phyloP scores from a whole-genome alignment of 1,140 invertebrate genomes.

The Plodia interpunctella region DNA sequence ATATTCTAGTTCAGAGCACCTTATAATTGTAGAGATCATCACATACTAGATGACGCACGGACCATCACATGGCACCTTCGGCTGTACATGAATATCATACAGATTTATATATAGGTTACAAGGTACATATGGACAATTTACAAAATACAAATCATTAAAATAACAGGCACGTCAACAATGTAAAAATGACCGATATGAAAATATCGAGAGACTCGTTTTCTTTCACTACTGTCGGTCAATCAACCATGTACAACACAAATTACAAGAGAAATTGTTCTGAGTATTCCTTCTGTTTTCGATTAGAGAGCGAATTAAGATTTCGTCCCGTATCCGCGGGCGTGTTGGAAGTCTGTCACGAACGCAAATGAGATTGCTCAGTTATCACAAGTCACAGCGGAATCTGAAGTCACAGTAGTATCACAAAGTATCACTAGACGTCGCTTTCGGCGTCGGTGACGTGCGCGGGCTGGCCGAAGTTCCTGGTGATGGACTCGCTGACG shows the following conservation, averaged over 20 bases:
- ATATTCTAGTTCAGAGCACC: slow-evolving; percentile 64
- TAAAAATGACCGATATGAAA: slow-evolving; percentile 7
- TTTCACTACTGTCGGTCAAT: slow-evolving; percentile 4
- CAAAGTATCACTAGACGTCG: slow-evolving; percentile 73
- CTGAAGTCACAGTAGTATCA: slow-evolving; percentile 14
- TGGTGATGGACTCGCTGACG: slow-evolving; percentile 85
- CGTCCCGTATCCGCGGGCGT: slow-evolving; percentile 16
- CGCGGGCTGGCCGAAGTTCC: slow-evolving; percentile 84
- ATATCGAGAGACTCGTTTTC: slow-evolving; percentile 5
- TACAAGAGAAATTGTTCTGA: slow-evolving; percentile 32
- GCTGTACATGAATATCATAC: slow-evolving; percentile 69
- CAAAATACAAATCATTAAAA: slow-evolving; percentile 45
- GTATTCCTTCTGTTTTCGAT: slow-evolving; percentile 38
- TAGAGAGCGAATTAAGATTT: slow-evolving; percentile 44
- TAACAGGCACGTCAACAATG: slow-evolving; percentile 49
- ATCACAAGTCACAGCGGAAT: slow-evolving; percentile 26
- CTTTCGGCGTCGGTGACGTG: slow-evolving; percentile 81
- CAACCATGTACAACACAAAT: slow-evolving; percentile 7
- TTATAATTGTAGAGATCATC: slow-evolving; percentile 75
- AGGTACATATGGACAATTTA: slow-evolving; percentile 72
- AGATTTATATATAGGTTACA: slow-evolving; percentile 41
- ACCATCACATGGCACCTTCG: slow-evolving; percentile 64
- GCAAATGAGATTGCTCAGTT: slow-evolving; percentile 29
- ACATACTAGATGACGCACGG: slow-evolving; percentile 50
- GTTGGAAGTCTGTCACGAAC: slow-evolving; percentile 23